phyloP scores from a whole-genome alignment of 2,113 vertebrate species.

The Dinomys branickii region DNA sequence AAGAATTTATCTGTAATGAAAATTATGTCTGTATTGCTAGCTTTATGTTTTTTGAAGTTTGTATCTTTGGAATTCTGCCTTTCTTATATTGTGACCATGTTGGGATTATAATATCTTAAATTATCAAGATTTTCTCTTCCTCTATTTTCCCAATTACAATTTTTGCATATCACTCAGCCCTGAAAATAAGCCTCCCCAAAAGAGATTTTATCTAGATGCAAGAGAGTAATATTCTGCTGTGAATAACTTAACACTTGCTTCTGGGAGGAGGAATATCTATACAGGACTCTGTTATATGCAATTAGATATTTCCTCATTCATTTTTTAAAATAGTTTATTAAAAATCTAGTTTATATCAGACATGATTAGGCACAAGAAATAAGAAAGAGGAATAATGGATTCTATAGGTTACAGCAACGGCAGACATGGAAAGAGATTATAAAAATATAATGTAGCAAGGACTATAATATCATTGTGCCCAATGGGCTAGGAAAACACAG shows the following conservation, averaged over 20 bases:
- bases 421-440: neutral
- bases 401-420: neutral
- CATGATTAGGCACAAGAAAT: neutral
- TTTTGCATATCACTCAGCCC: neutral
- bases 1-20: constrained; percentile 38
- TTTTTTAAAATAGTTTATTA: constrained; percentile 58
- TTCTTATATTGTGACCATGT: constrained; percentile 36
- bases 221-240: constrained; percentile 11
- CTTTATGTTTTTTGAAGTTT: constrained; percentile 43
- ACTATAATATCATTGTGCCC: neutral
- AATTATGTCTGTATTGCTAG: constrained; percentile 34
- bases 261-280: constrained; percentile 17
- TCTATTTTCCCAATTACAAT: neutral
- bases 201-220: constrained; percentile 42
- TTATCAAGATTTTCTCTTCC: constrained; percentile 39
- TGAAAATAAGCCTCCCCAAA: neutral
- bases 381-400: neutral
- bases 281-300: neutral
- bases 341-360: constrained; percentile 21
- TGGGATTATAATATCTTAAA: constrained; percentile 32
- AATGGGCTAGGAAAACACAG: neutral
- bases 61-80: constrained; percentile 34
- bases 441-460: constrained; percentile 32
- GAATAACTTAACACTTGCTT: constrained; percentile 39
- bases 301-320: constrained; percentile 39